Base-by-base conservation (phyloP, 1,140 invertebrate genomes). In the Brachionus rubens region DNA sequence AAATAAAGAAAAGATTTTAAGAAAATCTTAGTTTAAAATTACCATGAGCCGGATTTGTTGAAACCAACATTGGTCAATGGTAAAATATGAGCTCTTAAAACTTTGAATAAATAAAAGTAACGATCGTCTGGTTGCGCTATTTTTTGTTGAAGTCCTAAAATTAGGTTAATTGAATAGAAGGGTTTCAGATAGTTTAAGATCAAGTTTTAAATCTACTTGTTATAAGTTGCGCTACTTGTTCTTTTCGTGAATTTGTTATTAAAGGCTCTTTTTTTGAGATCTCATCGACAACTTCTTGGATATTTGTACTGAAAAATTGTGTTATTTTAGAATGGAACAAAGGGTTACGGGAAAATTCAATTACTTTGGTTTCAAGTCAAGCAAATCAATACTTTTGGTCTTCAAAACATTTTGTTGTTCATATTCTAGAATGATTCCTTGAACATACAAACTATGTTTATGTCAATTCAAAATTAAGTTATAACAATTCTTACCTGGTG, bases 51-150 rank as follows among this genome's bases (percentile, higher is more conserved):
- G 54, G 84, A 85, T 79, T 89, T 89, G 80, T 90, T 89, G 80
- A 91, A 90, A 48, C 89, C 88, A 10, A 91, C 88, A 83, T 91
- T 91, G 4, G 91, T 92, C 1, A 92, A 81, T 10, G 91, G 91
- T 50, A 92, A 82, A 24, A 91, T 87, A 83, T 92, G 91, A 0
- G 90, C 88, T 80, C 88, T 86, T 14, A 92, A 82, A n/a, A 89
- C 83, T 80, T 85, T 84, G 68, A 85, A 85, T 47, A 85, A 76
- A 75, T 83, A 83, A 76, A 83, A 84, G 75, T 80, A 79, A 59
- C 81, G 81, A 77, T 85, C 81, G 65, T 84, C 82, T 76, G 80
- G 79, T 26, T 81, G 79, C 12, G 78, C 76, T 9, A 85, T 46
- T 76, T 85, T 85, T 79, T 85, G 83, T 75, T 85, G 83, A n/a